Conservation (phyloP, 2,888 invertebrate species). For the Timandra comae region DNA sequence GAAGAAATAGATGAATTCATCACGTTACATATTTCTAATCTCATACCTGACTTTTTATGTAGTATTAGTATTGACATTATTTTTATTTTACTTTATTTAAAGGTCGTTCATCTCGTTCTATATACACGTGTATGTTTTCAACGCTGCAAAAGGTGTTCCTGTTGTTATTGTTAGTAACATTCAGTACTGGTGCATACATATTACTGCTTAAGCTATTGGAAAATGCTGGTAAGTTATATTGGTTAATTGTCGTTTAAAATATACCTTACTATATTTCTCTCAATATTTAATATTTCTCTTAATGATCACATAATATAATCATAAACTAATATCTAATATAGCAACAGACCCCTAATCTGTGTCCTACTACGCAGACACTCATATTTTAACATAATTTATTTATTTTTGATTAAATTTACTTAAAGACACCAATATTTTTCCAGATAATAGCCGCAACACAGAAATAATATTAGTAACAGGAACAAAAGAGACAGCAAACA, state of each 20-base stretch:
- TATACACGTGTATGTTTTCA: constrained; percentile 37
- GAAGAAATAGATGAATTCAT: too few species aligned
- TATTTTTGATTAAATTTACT: too few species aligned
- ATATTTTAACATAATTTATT: too few species aligned
- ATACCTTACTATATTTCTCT: too few species aligned
- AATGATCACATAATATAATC: not conserved
- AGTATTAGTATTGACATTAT: too few species aligned
- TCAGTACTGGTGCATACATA: constrained; percentile 38
- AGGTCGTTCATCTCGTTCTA: constrained; percentile 32
- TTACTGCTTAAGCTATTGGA: constrained; percentile 37
- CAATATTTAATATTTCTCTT: not conserved
- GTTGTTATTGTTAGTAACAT: constrained; percentile 33
- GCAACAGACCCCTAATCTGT: too few species aligned
- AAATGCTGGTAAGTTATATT: constrained; percentile 43
- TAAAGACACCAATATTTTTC: too few species aligned
- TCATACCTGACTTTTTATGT: too few species aligned
- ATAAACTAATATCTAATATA: not conserved
- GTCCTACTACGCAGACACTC: too few species aligned
- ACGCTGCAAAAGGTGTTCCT: constrained; percentile 38
- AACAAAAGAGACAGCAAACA: constrained; percentile 36
- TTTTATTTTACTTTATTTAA: too few species aligned
- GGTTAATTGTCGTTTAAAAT: too few species aligned
- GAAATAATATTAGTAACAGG: constrained; percentile 50
- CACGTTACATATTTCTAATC: too few species aligned
- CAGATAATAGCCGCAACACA: constrained; percentile 37